Evolutionary conservation across 2,797 vertebrate genomes (phyloP), one percentile per base, ranked within the genome.

Genomic region (Pelobates cultripes): DNA sequence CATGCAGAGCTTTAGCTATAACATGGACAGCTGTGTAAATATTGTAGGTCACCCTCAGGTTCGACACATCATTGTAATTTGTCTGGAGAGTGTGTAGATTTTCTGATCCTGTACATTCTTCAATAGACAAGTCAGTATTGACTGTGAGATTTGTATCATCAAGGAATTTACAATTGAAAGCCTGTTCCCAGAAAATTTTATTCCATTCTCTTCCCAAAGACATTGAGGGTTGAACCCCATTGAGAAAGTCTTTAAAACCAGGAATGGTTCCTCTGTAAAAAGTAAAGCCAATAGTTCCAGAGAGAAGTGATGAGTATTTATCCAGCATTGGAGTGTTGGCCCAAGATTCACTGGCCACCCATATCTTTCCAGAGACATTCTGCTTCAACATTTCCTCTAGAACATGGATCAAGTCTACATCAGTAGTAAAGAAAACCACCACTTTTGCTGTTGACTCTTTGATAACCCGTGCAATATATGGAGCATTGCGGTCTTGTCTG

Each of bases 11-110:
- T 28, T 73, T 73, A 41, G 78, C 70, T 17, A 79, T 64, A 7
- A 79, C 70, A 66, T 66, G 42, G 8, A 79, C 28, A 28, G 78
- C 78, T 64, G 15, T 79, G 78, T 79, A 79, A 6, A 79, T 60
- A 13, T 73, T 79, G 13, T 73, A 55, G 28, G 64, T 10, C 6
- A 43, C 3, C 4, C 78, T 14, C 3, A 64, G 1, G 43, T 43
- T 73, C 44, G 70, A 51, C 2, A 79, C 12, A 66, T 79, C 51
- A 43, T 67, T 64, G 55, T 57, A 82, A 1, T 5, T 47, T 14
- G 76, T 63, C 3, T 63, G 42, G 4, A 70, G 7, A 15, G 7
- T 47, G 3, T 43, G 7, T 12, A 82, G 12, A 13, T 57, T 43
- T 77, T 82, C 80, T 2, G 15, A 8, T 40, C 57, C 67, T 4